Evolutionary conservation across 2,113 vertebrate genomes (phyloP), one percentile per base, ranked within the genome.

Genomic region (Pogona vitticeps): DNA sequence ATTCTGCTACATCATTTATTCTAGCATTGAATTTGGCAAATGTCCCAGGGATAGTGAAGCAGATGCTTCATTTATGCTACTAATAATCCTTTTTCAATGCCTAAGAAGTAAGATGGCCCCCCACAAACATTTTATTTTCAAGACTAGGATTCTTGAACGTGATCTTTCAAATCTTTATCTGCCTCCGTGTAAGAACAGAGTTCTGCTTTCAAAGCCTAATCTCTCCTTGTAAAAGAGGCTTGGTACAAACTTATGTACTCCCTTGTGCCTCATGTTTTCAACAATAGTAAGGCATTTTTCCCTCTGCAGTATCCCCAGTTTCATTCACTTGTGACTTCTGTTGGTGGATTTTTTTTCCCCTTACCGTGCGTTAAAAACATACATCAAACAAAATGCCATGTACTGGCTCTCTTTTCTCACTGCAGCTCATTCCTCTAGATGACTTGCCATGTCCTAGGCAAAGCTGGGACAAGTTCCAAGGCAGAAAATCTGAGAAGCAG

Each of bases 401-500:
- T 89, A 89, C 90, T 10, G 67, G 82, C 76, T 94, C 90, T 88
- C 85, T 3, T 56, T 17, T 59, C 86, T 63, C 46, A 68, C 46
- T 88, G 36, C 1, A 0, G 78, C 89, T 92, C 89, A 52, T 92
- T 94, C 88, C 91, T 95, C 87, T 87, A 87, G 76, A 85, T 92
- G 87, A 82, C 71, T 90, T 94, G 91, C 91, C 90, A 65, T 87
- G 91, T 93, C 87, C 82, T 84, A 88, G 88, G 84, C 90, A 91
- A 90, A 88, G 70, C 91, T 92, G 94, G 94, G 93, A 86, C 91
- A 90, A 21, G 38, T 92, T 94, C 94, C 92, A 93, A 92, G 77
- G 86, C 83, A 89, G 77, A 90, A 94, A 88, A 90, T 83, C 89
- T 94, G 89, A 0, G 33, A 92, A 89, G 88, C 92, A 93, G 94